A percentile compares a stretch with the other conserved stretches of the same genome.
Conservation (phyloP, 92 coral and sea anemone species). For the Palythoa caribaeorum region DNA sequence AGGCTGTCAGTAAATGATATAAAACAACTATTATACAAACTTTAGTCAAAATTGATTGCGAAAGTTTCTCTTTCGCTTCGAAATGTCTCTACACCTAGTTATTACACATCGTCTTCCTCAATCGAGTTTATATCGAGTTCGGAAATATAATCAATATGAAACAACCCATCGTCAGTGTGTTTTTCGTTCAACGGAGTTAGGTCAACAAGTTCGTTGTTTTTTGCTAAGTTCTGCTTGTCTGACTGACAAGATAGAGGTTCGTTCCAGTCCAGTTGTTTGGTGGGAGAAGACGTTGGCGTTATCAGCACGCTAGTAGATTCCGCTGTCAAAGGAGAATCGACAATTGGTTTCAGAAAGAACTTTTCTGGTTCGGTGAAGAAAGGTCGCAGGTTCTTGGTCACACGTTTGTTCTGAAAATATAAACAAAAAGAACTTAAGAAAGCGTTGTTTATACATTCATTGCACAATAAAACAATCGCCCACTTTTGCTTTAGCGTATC, state of each 20-base stretch:
- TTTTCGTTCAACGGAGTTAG: constrained; percentile 47
- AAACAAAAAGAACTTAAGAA: constrained; percentile 29
- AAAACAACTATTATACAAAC: constrained; percentile 51
- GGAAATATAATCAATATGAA: constrained; percentile 74
- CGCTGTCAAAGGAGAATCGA: constrained; percentile 79
- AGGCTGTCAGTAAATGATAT: constrained; percentile 41
- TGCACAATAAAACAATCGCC: constrained; percentile 19
- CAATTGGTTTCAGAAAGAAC: constrained; percentile 85
- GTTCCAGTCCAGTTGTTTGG: constrained; percentile 75
- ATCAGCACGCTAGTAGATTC: constrained; percentile 81
- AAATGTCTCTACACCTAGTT: constrained; percentile 27
- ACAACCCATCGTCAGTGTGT: constrained; percentile 71
- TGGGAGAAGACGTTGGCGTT: constrained; percentile 86
- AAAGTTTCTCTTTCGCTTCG: neutral
- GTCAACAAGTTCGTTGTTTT: constrained; percentile 23
- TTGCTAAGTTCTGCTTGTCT: constrained; percentile 29
- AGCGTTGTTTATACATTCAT: neutral
- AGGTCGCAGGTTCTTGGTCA: constrained; percentile 67
- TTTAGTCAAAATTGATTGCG: neutral
- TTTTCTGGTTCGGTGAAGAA: constrained; percentile 88
- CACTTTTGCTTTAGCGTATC: neutral
- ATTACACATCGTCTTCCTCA: constrained; percentile 85
- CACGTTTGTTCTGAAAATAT: constrained; percentile 81
- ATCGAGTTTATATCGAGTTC: constrained; percentile 89
- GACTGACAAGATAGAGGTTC: neutral